These are phyloP conservation scores for Plagodis dolabraria DNA, from an alignment of 2,888 invertebrate genomes.

Conservation along the genomic window DNA sequence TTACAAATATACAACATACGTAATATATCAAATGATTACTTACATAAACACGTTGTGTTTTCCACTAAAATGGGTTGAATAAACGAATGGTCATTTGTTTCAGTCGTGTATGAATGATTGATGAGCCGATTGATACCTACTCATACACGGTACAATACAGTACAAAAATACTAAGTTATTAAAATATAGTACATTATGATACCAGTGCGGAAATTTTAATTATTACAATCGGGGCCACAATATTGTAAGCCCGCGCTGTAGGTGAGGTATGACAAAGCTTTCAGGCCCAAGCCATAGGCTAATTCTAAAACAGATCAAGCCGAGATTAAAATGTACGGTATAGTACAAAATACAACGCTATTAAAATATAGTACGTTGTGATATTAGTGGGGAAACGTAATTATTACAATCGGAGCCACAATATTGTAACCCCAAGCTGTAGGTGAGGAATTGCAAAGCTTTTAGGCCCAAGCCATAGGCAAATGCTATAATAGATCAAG, in stretches of 20 bases:
- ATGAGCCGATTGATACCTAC: conserved; percentile 37
- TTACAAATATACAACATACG: neutral
- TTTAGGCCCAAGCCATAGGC: too few relatives aligned
- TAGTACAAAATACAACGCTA: neutral
- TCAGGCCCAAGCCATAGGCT: too few relatives aligned
- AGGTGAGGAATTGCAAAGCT: too few relatives aligned
- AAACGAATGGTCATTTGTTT: conserved; percentile 45
- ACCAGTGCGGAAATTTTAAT: too few relatives aligned
- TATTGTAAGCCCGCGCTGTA: too few relatives aligned
- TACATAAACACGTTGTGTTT: conserved; percentile 17
- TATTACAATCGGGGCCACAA: too few relatives aligned
- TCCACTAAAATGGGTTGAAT: conserved; percentile 29
- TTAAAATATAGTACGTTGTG: neutral
- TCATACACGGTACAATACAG: conserved; percentile 21
- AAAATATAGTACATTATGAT: neutral
- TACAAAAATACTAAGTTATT: neutral
- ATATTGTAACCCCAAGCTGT: too few relatives aligned
- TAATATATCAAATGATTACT: conserved; percentile 2
- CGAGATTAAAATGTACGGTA: conserved; percentile 21
- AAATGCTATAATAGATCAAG: too few relatives aligned
- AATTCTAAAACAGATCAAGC: too few relatives aligned
- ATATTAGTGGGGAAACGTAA: too few relatives aligned
- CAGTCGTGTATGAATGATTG: conserved; percentile 49
- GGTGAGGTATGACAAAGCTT: too few relatives aligned
- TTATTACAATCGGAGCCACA: too few relatives aligned